Evolutionary conservation across 2,113 vertebrate species (phyloP), one percentile per base, ranked within the genome.

Genomic region (Telmatochromis brachygnathus): DNA sequence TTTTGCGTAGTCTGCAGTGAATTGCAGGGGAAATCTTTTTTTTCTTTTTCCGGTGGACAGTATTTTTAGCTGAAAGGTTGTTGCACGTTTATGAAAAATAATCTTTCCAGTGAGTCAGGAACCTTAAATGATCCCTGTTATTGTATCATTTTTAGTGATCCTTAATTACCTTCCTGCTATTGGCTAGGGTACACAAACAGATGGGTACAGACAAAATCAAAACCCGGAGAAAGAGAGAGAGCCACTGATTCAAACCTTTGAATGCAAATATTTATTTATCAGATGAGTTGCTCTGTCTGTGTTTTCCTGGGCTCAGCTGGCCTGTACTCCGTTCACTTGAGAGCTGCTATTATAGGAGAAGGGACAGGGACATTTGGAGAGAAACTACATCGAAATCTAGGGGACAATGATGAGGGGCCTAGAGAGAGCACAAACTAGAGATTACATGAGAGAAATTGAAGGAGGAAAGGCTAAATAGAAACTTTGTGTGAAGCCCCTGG

Each of bases 261-360:
- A 91, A 88, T 80, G 83, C 84, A 94, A 96, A 96, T 95, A 94
- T 96, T 95, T 96, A 94, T 90, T 89, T 92, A 79, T 53, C 83
- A 89, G 93, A 94, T 93, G 85, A 94, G 90, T 89, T 89, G 83
- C 51, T 89, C 84, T 51, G 60, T 91, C 77, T 77, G 5, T 87
- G 88, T 91, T 89, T 92, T 84, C 79, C 87, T 51, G 93, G 87
- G 89, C 94, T 94, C 89, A 94, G 94, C 88, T 94, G 93, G 90
- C 84, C 73, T 81, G 77, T n/a, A n/a, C 62, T 85, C 88, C 87
- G 90, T 95, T 96, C 93, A 93, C 92, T 91, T 83, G 87, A 94
- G 91, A 90, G 90, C 90, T 83, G 75, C 88, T 80, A 92, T 93
- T 90, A 89, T 84, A 86, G 83, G 35, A 84, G 79, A 83, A 49